Percentiles rank a stretch among this genome's conserved stretches.
phyloP scores from a whole-genome alignment of 35 echinoderm and acorn worm genomes.

The Stichopus chloronotus region DNA sequence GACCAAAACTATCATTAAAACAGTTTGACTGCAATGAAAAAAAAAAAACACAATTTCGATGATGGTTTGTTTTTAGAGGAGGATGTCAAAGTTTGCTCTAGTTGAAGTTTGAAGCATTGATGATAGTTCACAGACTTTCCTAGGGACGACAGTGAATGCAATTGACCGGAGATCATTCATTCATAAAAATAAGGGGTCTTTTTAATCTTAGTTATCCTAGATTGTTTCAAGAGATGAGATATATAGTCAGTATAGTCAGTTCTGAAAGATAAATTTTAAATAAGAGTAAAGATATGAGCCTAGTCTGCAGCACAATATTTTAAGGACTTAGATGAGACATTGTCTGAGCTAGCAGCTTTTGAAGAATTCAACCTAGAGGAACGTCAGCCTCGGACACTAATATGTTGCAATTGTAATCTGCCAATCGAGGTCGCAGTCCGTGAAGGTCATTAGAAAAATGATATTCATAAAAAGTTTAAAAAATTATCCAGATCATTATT shows the following conservation, averaged over 20 bases:
- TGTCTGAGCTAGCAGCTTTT: background rate
- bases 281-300: background rate
- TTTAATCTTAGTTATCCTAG: background rate
- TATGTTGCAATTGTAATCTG: constrained; percentile 1
- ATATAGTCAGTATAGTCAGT: background rate
- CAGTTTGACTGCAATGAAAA: no score
- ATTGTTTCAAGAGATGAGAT: background rate
- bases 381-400: background rate
- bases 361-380: background rate
- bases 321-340: background rate
- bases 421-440: background rate
- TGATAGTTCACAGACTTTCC: no score
- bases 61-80: no score
- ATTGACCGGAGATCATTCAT: background rate
- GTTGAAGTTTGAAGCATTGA: no score
- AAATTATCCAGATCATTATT: no score
- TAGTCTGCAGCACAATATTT: background rate
- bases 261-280: no score
- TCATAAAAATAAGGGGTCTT: background rate
- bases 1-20: no score
- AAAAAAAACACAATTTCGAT: no score
- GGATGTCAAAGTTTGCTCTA: no score
- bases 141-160: no score
- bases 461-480: no score
- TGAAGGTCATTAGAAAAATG: background rate